Conservation (phyloP, 2,888 invertebrate species). For the Desoria tigrina region DNA sequence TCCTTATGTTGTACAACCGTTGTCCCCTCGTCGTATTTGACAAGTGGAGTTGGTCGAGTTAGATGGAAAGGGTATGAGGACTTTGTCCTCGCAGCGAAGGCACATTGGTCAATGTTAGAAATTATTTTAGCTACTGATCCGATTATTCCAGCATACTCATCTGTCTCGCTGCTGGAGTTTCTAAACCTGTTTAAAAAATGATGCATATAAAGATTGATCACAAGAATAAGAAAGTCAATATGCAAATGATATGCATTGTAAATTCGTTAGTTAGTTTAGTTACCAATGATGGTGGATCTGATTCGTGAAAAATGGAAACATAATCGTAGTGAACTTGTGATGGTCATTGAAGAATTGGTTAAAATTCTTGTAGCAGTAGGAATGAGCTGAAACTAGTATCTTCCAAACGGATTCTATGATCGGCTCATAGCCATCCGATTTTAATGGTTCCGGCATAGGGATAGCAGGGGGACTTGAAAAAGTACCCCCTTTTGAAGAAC, state of each 20-base stretch:
- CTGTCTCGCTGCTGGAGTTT: not conserved
- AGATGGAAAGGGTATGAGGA: constrained; percentile 39
- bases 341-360: constrained; percentile 40
- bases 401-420: constrained; percentile 47
- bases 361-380: constrained; percentile 42
- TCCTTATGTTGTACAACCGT: too few species aligned
- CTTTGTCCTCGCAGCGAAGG: constrained; percentile 25
- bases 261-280: constrained; percentile 10
- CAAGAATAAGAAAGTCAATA: too few species aligned
- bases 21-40: not conserved
- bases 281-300: constrained; percentile 42
- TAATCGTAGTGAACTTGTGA: constrained; percentile 39
- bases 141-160: constrained; percentile 29
- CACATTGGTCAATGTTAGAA: constrained; percentile 24
- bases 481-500: not conserved
- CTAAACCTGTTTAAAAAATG: constrained; percentile 22
- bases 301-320: constrained; percentile 40
- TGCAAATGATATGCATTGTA: too few species aligned
- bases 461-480: not conserved
- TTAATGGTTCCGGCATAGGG: constrained; percentile 24
- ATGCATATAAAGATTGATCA: too few species aligned
- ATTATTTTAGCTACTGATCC: constrained; percentile 26
- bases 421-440: constrained; percentile 35
- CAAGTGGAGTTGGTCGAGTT: constrained; percentile 23
- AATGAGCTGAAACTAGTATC: constrained; percentile 41